Evolutionary conservation across 23 tunicate genomes (phyloP).

Genomic region (Halocynthia roretzi): DNA sequence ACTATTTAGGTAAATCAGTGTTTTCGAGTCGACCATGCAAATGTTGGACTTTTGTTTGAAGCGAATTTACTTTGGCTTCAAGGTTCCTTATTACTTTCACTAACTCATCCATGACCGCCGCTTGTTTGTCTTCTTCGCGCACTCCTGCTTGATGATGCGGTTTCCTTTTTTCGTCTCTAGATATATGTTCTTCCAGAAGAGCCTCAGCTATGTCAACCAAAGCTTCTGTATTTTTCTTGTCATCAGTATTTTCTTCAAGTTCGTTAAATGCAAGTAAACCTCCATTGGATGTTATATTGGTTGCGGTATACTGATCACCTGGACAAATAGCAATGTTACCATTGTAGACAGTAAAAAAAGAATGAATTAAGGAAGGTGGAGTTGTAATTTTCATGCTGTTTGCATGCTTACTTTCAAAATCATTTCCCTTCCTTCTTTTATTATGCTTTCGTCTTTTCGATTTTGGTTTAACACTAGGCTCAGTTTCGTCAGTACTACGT

Average conservation of each 20-base stretch:
- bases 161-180: slow-evolving; percentile 7
- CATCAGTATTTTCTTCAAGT: slow-evolving; percentile 13
- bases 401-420: background rate
- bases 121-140: background rate
- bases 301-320: no score
- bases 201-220: no score
- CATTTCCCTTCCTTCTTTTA: background rate
- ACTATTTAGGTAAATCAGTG: background rate
- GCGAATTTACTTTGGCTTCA: slow-evolving; percentile 15
- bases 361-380: no score
- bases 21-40: slow-evolving; percentile 16
- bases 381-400: no score
- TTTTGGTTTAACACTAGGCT: background rate
- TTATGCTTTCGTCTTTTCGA: background rate
- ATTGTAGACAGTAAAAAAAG: no score
- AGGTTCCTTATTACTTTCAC: slow-evolving; percentile 24
- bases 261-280: background rate
- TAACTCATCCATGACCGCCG: slow-evolving; percentile 22
- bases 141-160: background rate
- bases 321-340: no score
- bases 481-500: background rate
- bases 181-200: background rate
- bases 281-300: no score
- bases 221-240: no score
- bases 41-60: slow-evolving; percentile 44